Base-by-base conservation (phyloP, 2,888 invertebrate species). In the Phorcus lineatus region DNA sequence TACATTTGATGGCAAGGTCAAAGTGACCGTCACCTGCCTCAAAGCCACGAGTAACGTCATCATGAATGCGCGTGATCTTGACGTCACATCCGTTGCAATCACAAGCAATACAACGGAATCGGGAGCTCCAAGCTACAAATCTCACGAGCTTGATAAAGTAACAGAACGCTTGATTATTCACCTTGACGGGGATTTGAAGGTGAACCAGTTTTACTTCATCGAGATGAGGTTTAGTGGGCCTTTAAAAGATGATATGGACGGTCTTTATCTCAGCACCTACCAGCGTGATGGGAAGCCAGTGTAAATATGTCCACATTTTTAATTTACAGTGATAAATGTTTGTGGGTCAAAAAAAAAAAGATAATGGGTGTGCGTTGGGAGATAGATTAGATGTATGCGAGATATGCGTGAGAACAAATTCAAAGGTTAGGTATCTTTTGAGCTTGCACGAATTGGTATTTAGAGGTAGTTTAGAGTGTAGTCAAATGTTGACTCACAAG, bases 151-250 rank as follows among this genome's bases (percentile, higher is more conserved):
- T 24, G 55, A 47, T 28, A 16, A 82, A 36, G 84, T 82, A 75
- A 76, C 79, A 28, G 81, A 85, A 76, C 84, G 82, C 53, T 74
- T 81, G 17, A 77, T 96, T 40, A 93, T 97, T 82, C 94, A 94
- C 79, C 92, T 96, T 86, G 94, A 94, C 28, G 94, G 95, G 78
- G 92, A 93, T 22, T 92, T 97, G 82, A 93, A 94, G 85, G 93
- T 93, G 22, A 95, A 95, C n/a, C 93, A 94, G 74, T 94, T 95
- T 85, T 97, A 96, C 91, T 93, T 95, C 79, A 91, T 97, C 85
- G 94, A 95, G 85, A 95, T 97, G 79, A 94, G 95, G 74, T 97
- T 95, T 89, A 93, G 94, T 19, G 97, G 97, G 0, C 94, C 95
- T 83, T 93, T 97, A 78, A 96, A 96, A 22, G 53, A 74, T 31